Evolutionary conservation across 2,797 vertebrate species (phyloP), one percentile per base, ranked within the genome.

Genomic region (Gymnocypris eckloni): DNA sequence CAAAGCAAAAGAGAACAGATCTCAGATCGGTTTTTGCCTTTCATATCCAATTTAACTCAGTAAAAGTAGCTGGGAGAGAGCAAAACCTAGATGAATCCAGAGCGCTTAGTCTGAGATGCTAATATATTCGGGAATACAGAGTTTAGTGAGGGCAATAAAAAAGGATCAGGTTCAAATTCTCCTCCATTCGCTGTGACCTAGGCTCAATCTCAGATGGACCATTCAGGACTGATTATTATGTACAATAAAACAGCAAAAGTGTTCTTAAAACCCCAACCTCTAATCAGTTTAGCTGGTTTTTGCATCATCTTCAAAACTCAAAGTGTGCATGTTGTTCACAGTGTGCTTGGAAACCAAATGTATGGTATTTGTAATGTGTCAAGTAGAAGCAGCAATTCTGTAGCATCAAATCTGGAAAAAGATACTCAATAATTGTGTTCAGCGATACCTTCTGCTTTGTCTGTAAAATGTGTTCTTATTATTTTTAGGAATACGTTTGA

Each of bases 31-130:
- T 22, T 70, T 79, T 33, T 70, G n/a, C 33, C 15, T 56, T 79
- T 84, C 16, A 54, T 77, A 28, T 69, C 22, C 59, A 84, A 54
- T 76, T 83, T 83, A 64, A 11, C 28, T 25, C 25, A 75, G 81
- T 28, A 52, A 67, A 33, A 25, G 22, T 11, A 66, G 22, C 45
- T 25, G 3, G 13, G 10, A 67, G 33, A 67, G 59, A 67, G 75
- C 12, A 45, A 54, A n/a, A 79, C n/a, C n/a, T 41, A 28, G 15
- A 22, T 82, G 39, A 72, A 61, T 10, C 52, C 41, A 5, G 16
- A 77, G 10, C 82, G 69, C 48, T 43, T 84, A 59, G 48, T 78
- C n/a, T 43, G n/a, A 59, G 50, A 59, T 45, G 39, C 50, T 77
- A 54, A 77, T 77, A 84, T 9, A 84, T 84, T 41, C 3, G 22